Evolutionary conservation across 2,797 vertebrate genomes (phyloP).

Genomic region (Eulemur mongoz): DNA sequence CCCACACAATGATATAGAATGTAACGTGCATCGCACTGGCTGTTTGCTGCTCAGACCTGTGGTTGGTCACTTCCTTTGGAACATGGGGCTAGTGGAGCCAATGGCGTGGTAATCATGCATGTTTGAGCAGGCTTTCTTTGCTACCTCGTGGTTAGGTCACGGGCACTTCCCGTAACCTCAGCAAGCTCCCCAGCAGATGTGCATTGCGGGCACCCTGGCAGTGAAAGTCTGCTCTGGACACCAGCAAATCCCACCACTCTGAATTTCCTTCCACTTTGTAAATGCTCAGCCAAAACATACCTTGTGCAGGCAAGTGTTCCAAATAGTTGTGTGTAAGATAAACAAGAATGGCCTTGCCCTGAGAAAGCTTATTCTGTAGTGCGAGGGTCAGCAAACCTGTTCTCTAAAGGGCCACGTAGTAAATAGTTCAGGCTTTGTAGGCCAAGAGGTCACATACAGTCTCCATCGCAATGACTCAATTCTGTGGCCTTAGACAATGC

Average conservation of each 20-base stretch:
- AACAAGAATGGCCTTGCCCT: background rate
- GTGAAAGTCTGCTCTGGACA: accelerated
- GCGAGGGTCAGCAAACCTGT: background rate
- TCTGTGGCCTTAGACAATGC: background rate
- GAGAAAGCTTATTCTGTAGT: background rate
- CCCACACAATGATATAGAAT: background rate
- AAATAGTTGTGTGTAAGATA: background rate
- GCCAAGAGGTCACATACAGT: background rate
- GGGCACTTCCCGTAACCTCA: background rate
- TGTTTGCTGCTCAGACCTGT: background rate
- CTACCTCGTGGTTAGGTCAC: background rate
- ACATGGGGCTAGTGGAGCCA: background rate
- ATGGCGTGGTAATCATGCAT: background rate
- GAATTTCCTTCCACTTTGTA: background rate
- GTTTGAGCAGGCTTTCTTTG: background rate
- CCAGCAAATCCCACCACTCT: background rate
- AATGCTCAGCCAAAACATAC: background rate
- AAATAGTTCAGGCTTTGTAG: background rate
- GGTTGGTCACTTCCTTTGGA: background rate
- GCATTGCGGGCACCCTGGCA: no score
- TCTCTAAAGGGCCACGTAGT: background rate
- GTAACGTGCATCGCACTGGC: background rate
- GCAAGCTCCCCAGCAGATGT: background rate
- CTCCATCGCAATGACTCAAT: background rate
- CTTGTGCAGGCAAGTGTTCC: background rate